A percentile compares a stretch with the other conserved stretches of the same genome.
Evolutionary conservation across 2,888 invertebrate genomes (phyloP).

Genomic region (Amphimallon solstitiale): DNA sequence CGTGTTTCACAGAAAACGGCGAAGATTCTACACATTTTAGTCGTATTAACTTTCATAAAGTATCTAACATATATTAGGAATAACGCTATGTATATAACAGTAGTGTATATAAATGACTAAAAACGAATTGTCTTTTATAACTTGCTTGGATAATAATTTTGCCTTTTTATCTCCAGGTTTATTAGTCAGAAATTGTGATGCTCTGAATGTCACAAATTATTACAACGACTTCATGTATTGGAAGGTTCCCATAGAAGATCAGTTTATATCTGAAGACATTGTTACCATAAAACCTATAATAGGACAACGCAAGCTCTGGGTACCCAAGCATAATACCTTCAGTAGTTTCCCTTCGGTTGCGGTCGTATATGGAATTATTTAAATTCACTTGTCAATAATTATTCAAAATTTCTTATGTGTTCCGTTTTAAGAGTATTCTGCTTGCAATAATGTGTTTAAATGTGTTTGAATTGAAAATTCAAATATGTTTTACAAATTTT

Average conservation of each 20-base stretch:
- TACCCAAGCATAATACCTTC: neutral
- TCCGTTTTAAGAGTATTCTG: no score
- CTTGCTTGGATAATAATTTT: neutral
- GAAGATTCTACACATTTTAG: no score
- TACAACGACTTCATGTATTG: conserved; percentile 18
- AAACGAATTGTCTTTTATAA: no score
- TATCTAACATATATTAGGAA: no score
- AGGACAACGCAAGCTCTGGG: neutral
- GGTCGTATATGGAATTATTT: neutral
- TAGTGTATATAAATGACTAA: no score
- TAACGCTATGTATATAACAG: no score
- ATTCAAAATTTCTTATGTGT: neutral
- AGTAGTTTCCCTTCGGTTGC: neutral
- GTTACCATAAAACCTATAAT: conserved; percentile 5
- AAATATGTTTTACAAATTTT: no score
- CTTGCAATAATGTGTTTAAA: no score
- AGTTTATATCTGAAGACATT: neutral
- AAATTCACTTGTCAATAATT: neutral
- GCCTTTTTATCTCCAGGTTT: neutral
- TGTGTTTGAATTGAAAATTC: no score
- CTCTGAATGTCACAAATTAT: neutral
- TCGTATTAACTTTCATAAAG: no score
- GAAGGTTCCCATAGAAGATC: conserved; percentile 8
- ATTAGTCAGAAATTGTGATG: neutral
- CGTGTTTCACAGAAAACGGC: no score